phyloP scores from a whole-genome alignment of 2,113 vertebrate genomes.

The Rafetus swinhoei region DNA sequence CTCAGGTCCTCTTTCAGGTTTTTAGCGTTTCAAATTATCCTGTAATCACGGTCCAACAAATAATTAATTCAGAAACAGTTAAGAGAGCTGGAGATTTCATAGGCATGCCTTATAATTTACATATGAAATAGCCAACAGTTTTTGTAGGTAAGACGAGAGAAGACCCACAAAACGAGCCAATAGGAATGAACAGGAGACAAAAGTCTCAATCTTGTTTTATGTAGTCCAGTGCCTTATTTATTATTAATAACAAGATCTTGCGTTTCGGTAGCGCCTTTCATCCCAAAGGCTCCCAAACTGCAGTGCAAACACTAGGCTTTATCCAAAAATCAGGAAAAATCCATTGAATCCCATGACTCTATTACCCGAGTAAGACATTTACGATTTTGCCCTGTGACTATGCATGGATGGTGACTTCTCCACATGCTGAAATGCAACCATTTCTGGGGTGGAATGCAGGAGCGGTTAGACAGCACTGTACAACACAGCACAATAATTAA shows the following conservation, averaged over 20 bases:
- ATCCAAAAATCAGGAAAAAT: not conserved
- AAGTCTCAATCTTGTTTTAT: not conserved
- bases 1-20: not conserved
- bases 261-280: not conserved
- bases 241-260: not conserved
- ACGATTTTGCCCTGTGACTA: not conserved
- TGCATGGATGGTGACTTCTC: not conserved
- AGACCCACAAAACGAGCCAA: not conserved
- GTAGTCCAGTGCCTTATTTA: not conserved
- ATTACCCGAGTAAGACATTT: not conserved
- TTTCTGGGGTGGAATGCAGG: not conserved
- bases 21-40: not conserved
- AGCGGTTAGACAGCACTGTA: not conserved
- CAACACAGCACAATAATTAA: not conserved
- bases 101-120: not conserved
- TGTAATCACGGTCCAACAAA: not conserved
- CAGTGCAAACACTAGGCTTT: not conserved
- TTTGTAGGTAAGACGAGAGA: not conserved
- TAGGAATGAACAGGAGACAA: conserved; percentile 3
- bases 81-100: not conserved
- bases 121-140: not conserved
- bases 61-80: not conserved
- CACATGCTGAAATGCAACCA: not conserved
- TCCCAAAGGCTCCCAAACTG: not conserved
- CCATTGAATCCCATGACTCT: not conserved